phyloP scores from a whole-genome alignment of 2,888 invertebrate genomes.

The Netelia virgata region DNA sequence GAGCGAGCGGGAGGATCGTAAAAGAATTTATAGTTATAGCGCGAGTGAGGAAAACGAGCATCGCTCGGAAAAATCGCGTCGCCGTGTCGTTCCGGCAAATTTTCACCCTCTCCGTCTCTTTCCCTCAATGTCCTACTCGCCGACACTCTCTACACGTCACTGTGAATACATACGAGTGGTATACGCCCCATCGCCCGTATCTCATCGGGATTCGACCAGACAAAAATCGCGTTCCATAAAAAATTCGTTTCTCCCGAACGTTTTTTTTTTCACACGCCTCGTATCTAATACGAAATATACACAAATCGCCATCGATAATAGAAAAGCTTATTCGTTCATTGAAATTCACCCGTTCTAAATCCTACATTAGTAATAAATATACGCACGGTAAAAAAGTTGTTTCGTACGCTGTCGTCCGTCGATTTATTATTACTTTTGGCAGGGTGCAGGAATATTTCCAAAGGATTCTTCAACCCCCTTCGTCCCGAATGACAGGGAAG shows the following conservation, averaged over 20 bases:
- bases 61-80: constrained; percentile 63
- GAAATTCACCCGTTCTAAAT: constrained; percentile 20
- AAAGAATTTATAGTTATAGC: constrained; percentile 69
- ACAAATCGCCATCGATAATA: constrained; percentile 39
- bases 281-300: constrained; percentile 16
- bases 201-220: constrained; percentile 43
- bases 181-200: constrained; percentile 40
- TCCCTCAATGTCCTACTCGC: constrained; percentile 22
- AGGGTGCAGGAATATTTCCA: constrained; percentile 24
- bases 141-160: constrained; percentile 19
- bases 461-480: constrained; percentile 41
- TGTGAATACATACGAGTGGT: constrained; percentile 22
- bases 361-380: constrained; percentile 3
- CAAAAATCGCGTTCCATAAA: constrained; percentile 22
- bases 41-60: constrained; percentile 19
- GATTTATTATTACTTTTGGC: constrained; percentile 49
- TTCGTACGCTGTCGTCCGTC: constrained; percentile 23
- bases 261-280: constrained; percentile 9
- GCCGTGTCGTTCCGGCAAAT: constrained; percentile 64
- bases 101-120: constrained; percentile 54
- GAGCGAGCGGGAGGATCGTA: constrained; percentile 66
- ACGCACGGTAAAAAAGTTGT: constrained; percentile 1
- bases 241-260: constrained; percentile 13
- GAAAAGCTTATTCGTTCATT: constrained; percentile 28
- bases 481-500: constrained; percentile 11